Conservation (phyloP, 2,888 invertebrate genomes). For the Lacanobia wlatinum region DNA sequence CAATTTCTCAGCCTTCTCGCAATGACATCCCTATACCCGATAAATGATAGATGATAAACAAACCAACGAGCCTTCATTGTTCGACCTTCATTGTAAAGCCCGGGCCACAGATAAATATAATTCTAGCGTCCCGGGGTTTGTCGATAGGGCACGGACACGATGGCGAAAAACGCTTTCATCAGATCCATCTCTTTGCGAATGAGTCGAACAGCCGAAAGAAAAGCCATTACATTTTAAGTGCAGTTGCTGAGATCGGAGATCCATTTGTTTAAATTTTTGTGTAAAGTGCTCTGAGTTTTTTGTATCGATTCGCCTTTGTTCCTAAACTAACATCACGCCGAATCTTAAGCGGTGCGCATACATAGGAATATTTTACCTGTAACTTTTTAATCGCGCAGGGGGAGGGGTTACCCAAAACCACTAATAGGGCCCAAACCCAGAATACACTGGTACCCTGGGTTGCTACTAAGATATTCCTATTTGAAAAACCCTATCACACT, state of each 20-base stretch:
- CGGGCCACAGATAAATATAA: constrained; percentile 19
- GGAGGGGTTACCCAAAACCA: no score
- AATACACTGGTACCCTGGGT: neutral
- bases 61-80: constrained; percentile 64
- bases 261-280: constrained; percentile 10
- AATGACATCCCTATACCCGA: constrained; percentile 35
- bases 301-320: neutral
- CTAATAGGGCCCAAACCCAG: no score
- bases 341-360: neutral
- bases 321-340: neutral
- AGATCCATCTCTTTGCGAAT: constrained; percentile 41
- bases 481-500: neutral
- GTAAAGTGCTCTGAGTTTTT: constrained; percentile 10
- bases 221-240: constrained; percentile 43
- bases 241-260: constrained; percentile 14
- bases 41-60: constrained; percentile 49
- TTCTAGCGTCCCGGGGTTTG: constrained; percentile 30
- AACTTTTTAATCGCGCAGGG: neutral
- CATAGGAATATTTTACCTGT: neutral
- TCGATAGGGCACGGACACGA: constrained; percentile 69
- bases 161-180: constrained; percentile 64
- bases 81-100: constrained; percentile 57
- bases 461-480: neutral
- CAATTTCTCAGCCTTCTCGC: constrained; percentile 43
- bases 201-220: neutral